Base-by-base conservation (phyloP, 2,113 vertebrate genomes). In the Aspiorhynchus laticeps region DNA sequence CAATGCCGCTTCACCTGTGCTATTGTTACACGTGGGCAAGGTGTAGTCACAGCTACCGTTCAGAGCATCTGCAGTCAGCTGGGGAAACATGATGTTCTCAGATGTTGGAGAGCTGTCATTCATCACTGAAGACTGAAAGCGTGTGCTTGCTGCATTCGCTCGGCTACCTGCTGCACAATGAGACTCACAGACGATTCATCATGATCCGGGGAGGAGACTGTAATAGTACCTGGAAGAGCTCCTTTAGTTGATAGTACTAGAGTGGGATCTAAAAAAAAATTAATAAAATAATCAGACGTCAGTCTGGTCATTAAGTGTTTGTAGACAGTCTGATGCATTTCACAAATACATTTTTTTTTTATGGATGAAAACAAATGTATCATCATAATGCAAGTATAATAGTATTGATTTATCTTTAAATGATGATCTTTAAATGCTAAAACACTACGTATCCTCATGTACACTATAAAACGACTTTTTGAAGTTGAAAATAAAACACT, bases 1-100 rank as follows among this genome's bases (percentile, higher is more conserved):
- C 71, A 91, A 91, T 26, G 89, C 88, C 67, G 93, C 88, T 63
- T 89, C 90, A 5, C 56, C 90, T 0, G 85, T 46, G 88, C 88
- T 93, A 51, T 56, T 83, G 31, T 91, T 93, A 88, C 93, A 93
- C n/a, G 4, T 63, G 1, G 67, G 36, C 7, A 65, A 11, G 75
- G 79, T 5, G 14, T 79, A 90, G 31, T 87, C 86, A 74, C 94
- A 95, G 90, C 91, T 95, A 80, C 79, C 85, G 21, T 94, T 94
- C 65, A 77, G 41, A 0, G 89, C 75, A 17, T 81, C 88, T 78
- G 92, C 91, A 33, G 74, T 88, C 85, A 90, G 76, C 75, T 95
- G 92, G 76, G 91, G 88, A 82, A 94, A 90, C 92, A 94, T 93
- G 2, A 56, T 75, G 61, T 82, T 48, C 43, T 36, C 67, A 28